phyloP scores from a whole-genome alignment of 2,797 vertebrate species.

The Acanthurus lineatus region DNA sequence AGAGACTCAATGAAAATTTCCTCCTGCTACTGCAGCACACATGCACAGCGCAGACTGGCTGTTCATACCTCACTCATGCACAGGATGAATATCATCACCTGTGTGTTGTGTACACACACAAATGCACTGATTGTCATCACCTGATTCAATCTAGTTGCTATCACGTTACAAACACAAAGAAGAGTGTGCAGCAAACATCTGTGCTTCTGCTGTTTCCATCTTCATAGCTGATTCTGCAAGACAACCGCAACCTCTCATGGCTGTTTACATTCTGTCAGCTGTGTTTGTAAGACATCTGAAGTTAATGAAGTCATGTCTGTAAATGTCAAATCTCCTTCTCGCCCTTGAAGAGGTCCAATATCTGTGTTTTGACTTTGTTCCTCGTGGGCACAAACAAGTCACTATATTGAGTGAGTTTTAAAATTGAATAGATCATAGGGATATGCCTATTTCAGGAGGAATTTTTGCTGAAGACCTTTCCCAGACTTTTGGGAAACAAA shows the following conservation, averaged over 20 bases:
- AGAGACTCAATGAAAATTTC: constrained; percentile 77
- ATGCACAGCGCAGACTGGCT: neutral
- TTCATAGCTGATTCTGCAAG: neutral
- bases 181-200: neutral
- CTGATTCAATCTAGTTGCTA: neutral
- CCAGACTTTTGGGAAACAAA: constrained; percentile 67
- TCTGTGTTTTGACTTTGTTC: constrained; percentile 13
- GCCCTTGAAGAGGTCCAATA: constrained; percentile 3
- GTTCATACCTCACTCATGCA: neutral
- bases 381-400: constrained; percentile 1
- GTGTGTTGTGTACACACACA: constrained; percentile 18
- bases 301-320: constrained; percentile 31
- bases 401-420: constrained; percentile 22
- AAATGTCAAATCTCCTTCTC: constrained; percentile 20
- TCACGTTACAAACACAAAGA: neutral
- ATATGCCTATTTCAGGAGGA: constrained; percentile 66
- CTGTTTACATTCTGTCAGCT: constrained; percentile 34
- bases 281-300: constrained; percentile 43
- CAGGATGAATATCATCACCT: constrained; percentile 46
- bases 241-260: neutral
- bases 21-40: constrained; percentile 63
- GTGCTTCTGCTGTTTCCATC: no score
- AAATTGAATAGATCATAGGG: constrained; percentile 57
- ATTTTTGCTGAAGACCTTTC: constrained; percentile 60
- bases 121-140: constrained; percentile 23